These are phyloP conservation scores for Anadara kagoshimensis DNA, from an alignment of 1,140 invertebrate genomes.

Conservation along the genomic window DNA sequence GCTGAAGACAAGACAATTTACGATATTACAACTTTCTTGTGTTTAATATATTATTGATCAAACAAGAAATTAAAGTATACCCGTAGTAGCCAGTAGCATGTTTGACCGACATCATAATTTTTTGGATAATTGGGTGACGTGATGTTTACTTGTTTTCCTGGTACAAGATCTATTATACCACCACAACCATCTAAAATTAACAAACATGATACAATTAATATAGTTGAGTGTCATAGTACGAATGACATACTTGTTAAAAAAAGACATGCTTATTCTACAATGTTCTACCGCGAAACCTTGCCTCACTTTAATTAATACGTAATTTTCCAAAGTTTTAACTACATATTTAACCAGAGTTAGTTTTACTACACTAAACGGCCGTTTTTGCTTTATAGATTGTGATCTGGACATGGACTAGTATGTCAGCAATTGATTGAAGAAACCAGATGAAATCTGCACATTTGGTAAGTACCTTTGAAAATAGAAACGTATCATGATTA, in stretches of 20 bases:
- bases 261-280: background rate
- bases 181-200: conserved; percentile 1
- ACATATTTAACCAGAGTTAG: background rate
- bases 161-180: background rate
- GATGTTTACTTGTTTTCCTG: background rate
- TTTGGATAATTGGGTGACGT: conserved; percentile 1
- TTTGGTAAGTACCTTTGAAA: no score
- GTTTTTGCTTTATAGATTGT: no score
- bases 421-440: no score
- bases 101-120: background rate
- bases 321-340: no score
- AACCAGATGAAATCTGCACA: no score
- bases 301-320: background rate
- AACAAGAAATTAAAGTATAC: background rate
- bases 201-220: background rate
- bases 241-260: background rate
- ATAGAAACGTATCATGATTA: no score
- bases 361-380: background rate
- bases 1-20: no score
- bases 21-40: background rate
- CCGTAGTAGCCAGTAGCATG: conserved; percentile 3
- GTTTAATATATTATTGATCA: background rate
- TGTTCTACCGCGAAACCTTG: no score
- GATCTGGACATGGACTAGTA: no score
- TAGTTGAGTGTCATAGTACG: background rate